Evolutionary conservation across 2,113 vertebrate species (phyloP).

Genomic region (Diglossa brunneiventris): DNA sequence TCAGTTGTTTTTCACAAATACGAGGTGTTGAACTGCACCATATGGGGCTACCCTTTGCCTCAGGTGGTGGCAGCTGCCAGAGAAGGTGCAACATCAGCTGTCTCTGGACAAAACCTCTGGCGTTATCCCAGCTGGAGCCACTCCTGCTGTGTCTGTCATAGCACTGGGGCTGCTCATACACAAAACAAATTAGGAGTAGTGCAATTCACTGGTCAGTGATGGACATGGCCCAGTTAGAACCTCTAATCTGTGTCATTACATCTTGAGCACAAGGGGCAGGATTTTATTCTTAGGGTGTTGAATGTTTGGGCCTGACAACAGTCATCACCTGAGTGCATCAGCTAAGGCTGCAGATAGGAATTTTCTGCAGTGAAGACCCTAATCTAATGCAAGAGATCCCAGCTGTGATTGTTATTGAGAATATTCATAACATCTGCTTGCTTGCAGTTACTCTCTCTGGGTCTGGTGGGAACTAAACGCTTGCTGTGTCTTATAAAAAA

Average conservation of each 20-base stretch:
- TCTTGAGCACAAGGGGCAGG: neutral
- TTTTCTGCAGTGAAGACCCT: neutral
- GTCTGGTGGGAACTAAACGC: accelerated
- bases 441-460: accelerated
- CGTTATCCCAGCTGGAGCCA: neutral
- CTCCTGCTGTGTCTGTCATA: neutral
- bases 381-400: neutral
- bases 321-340: neutral
- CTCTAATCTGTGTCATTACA: neutral
- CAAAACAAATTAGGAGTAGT: neutral
- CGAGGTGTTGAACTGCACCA: accelerated
- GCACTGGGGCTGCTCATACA: neutral
- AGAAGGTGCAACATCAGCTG: neutral
- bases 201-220: neutral
- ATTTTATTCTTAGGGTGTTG: neutral
- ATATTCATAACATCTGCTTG: neutral
- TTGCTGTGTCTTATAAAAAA: neutral
- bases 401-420: neutral
- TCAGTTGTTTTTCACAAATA: neutral
- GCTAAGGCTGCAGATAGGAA: neutral
- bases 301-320: neutral
- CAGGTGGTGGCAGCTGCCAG: neutral
- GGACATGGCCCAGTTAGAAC: neutral
- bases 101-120: neutral
- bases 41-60: neutral